Evolutionary conservation across 1,140 invertebrate genomes (phyloP), one percentile per base, ranked within the genome.

Genomic region (Galleria mellonella): DNA sequence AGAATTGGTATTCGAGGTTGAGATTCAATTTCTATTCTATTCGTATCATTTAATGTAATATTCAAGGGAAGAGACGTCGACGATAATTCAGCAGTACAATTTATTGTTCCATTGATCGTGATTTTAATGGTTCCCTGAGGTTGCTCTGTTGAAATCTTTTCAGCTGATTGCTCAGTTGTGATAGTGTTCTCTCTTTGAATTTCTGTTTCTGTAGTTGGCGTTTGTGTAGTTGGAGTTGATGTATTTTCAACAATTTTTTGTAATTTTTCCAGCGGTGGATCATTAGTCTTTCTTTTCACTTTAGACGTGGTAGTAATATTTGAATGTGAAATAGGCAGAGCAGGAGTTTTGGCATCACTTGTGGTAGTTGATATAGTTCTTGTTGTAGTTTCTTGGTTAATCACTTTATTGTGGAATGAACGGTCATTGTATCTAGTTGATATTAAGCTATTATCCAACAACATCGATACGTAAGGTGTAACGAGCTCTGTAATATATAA

Each of bases 51-150:
- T 1, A 35, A 32, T 7, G 62, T 65, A 4, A 60, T 39, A 40
- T 78, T 81, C 9, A 72, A 38, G 4, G 74, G 64, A 10, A 78
- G 13, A 0, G 71, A 71, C 9, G 77, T 71, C 0, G 81, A 77
- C 1, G 82, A 78, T 27, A 85, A 31, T 50, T 83, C 78, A 9
- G 82, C 61, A 2, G 82, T 82, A 17, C 82, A 85, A 9, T 85
- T 83, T 4, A 83, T 75, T 13, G 78, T 85, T 29, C 82, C 82
- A 31, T 85, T 85, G 4, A 85, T 71, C 10, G 77, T 64, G 30
- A 85, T 72, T 55, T 70, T 75, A 0, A 85, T 58, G 0, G 70
- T 64, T 9, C 61, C 63, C 35, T 79, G 75, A 0, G 76, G 72
- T 51, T 73, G 61, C 38, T 75, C 71, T 35, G 70, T 76, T 2